Evolutionary conservation across 2,888 invertebrate genomes (phyloP).

Genomic region (Stegana nigrithorax): DNA sequence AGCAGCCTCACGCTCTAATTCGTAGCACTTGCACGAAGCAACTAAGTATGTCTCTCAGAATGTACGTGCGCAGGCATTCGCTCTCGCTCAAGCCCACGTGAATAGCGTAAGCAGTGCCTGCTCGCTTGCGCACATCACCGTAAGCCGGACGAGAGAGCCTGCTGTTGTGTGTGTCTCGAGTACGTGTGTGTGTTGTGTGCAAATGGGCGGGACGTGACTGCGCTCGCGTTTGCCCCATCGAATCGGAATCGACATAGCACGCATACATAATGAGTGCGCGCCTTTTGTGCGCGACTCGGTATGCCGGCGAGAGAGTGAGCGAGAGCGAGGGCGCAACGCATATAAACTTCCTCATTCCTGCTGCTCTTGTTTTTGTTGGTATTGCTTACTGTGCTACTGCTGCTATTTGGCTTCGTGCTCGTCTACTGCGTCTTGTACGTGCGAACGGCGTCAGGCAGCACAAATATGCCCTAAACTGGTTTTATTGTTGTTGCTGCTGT

Average conservation of each 20-base stretch:
- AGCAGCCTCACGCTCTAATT: conserved; percentile 68
- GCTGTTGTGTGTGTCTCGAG: conserved; percentile 30
- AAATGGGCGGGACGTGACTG: too few species aligned
- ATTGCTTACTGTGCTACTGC: conserved; percentile 26
- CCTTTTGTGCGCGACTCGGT: conserved; percentile 27
- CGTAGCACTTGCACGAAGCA: conserved; percentile 36
- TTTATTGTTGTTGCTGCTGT: conserved; percentile 31
- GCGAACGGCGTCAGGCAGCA: conserved; percentile 20
- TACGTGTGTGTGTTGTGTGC: conserved; percentile 36
- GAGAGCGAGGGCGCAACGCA: conserved; percentile 24
- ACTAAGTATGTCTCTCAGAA: too few species aligned
- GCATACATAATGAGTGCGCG: conserved; percentile 64
- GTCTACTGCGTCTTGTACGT: neutral
- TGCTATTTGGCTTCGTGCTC: conserved; percentile 33
- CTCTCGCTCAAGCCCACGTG: conserved; percentile 13
- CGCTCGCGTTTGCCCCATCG: too few species aligned
- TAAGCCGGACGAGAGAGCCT: neutral
- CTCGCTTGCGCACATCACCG: conserved; percentile 3
- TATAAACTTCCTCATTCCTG: conserved; percentile 40
- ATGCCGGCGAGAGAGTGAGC: neutral
- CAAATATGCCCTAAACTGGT: conserved; percentile 27
- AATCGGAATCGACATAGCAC: conserved; percentile 66
- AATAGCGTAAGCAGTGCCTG: conserved; percentile 11
- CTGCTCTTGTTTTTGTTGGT: conserved; percentile 31
- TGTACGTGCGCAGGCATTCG: conserved; percentile 18